Percentiles rank a stretch among this genome's conserved stretches.
Evolutionary conservation across 2,113 vertebrate species (phyloP).

Genomic region (Elgaria multicarinata): DNA sequence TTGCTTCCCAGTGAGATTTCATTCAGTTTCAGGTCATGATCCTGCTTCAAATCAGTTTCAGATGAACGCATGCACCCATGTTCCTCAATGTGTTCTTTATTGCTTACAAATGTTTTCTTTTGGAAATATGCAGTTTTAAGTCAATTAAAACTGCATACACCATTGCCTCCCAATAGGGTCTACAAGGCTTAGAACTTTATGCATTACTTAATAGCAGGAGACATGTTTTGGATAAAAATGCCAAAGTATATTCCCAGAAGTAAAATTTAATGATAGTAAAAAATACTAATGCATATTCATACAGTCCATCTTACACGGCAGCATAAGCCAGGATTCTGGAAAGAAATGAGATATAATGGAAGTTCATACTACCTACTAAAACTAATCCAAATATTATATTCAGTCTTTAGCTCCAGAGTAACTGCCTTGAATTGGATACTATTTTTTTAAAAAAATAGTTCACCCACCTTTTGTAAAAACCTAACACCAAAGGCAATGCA

Average conservation of each 20-base stretch:
- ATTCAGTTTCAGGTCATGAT: not conserved
- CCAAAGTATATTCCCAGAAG: not conserved
- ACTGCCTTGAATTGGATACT: not conserved
- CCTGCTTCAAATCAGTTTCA: not conserved
- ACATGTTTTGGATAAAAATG: not conserved
- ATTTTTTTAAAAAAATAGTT: not conserved
- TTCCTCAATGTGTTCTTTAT: not conserved
- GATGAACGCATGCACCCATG: not conserved
- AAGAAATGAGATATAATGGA: not conserved
- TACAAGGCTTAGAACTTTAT: not conserved
- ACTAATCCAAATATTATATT: not conserved
- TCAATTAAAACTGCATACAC: not conserved
- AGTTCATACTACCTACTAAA: not conserved
- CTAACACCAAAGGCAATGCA: not conserved
- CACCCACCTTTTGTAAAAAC: not conserved
- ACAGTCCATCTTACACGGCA: not conserved
- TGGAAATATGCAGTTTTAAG: not conserved
- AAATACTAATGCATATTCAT: not conserved
- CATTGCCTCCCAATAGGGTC: not conserved
- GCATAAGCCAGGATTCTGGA: not conserved
- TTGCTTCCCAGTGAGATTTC: not conserved
- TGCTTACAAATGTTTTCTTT: not conserved
- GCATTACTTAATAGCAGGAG: not conserved
- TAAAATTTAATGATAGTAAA: not conserved
- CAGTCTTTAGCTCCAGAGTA: not conserved